phyloP scores from a whole-genome alignment of 2,888 invertebrate genomes.

The Eurytoma adleriae region DNA sequence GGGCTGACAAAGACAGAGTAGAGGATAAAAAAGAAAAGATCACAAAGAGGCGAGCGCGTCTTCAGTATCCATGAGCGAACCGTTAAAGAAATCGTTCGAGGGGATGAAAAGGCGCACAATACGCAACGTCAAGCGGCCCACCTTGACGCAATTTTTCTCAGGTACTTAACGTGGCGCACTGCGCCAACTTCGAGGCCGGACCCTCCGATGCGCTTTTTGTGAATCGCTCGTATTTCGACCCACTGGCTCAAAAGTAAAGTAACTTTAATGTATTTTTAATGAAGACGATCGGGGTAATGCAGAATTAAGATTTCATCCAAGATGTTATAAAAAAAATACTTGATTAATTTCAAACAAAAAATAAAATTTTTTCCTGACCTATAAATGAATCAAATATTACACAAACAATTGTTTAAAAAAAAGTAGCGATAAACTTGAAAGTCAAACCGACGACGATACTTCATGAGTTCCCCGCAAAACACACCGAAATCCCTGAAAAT shows the following conservation, averaged over 20 bases:
- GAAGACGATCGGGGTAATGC: too few relatives aligned
- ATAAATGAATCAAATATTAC: too few relatives aligned
- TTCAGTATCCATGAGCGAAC: constrained; percentile 12
- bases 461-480: neutral
- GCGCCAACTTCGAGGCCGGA: neutral
- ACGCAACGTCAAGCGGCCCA: too few relatives aligned
- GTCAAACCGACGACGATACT: neutral
- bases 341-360: too few relatives aligned
- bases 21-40: neutral
- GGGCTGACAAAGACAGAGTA: too few relatives aligned
- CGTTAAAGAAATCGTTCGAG: neutral
- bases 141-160: neutral
- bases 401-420: neutral
- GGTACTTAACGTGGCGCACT: constrained; percentile 10
- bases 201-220: constrained; percentile 26
- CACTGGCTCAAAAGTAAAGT: too few relatives aligned
- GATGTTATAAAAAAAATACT: too few relatives aligned
- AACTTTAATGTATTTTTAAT: too few relatives aligned
- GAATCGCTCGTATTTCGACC: neutral
- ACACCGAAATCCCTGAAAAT: too few relatives aligned
- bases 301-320: too few relatives aligned
- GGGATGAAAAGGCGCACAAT: too few relatives aligned
- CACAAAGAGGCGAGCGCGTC: constrained; percentile 11
- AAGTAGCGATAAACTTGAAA: neutral
- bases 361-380: too few relatives aligned